Base-by-base conservation (phyloP, 1,140 invertebrate species). In the Caerostris darwini region DNA sequence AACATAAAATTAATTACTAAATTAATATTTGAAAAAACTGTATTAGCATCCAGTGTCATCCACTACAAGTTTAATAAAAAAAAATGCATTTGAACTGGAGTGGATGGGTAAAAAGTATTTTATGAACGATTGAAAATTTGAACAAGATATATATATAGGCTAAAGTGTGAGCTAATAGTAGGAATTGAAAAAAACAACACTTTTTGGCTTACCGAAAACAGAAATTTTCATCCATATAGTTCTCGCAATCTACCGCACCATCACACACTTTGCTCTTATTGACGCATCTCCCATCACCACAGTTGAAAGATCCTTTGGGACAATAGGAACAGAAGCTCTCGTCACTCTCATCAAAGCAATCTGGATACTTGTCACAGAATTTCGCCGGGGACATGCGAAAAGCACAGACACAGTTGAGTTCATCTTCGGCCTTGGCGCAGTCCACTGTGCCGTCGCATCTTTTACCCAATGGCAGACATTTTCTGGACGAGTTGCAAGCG, bases 311-410 rank as follows among this genome's bases (percentile, higher is more conserved):
- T 3, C 88, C 88, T 3, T 53, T 5, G 1, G 87, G 93, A 69
- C 93, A 94, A 53, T 85, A 90, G 3, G 87, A 90, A 34, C 93
- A 94, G 53, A 90, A 90, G 10, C 58, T 90, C 53, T 94, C 93
- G 50, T 94, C 93, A 53, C 87, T 90, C 10, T 83, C 77, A 56
- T 94, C 93, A 5, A 94, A 94, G 19, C 93, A 94, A 59, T 94
- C 93, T 3, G 88, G 93, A 50, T 94, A 94, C 54, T 85, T 90
- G 87, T 94, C 93, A 69, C 93, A 94, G 61, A 94, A 94, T 50
- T 94, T 94, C 10, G 53, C 19, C 2, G 69, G 4, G 1, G 93
- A 81, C 59, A 94, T 85, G 6, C 93, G 81, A 19, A 90, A 93
- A 7, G 93, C 93, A 57, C 93, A 94, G 7, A 90, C 87, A 17